Evolutionary conservation across 1,140 invertebrate species (phyloP), one percentile per base, ranked within the genome.

Genomic region (Lineus longissimus): DNA sequence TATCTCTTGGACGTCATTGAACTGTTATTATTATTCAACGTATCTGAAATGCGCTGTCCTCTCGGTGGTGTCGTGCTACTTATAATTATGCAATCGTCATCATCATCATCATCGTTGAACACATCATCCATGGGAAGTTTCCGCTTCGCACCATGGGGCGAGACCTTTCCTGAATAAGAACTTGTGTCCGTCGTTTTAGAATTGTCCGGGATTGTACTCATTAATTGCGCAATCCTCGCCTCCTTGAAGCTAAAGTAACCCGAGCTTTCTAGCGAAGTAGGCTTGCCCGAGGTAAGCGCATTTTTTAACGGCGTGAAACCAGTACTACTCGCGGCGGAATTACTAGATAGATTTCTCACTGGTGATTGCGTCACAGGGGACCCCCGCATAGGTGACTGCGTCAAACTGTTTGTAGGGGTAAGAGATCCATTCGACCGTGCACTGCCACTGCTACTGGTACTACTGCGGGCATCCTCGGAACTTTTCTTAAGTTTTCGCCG

Each of bases 401-500:
- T 54, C 27, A 59, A 22, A 25, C 69, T 62, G 31, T 65, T 65
- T 27, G 70, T 67, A 40, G 64, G 63, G 2, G 57, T 51, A 9
- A 51, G 47, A 19, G 47, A 51, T 11, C 22, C 33, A 17, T 43
- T 23, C 45, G 54, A 59, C 27, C 57, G 30, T 19, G 33, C 19
- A 43, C 54, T 47, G n/a, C 63, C 61, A 63, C 73, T 76, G 63
- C 78, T 76, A 33, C 73, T 72, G 13, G 75, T 76, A 59, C 68
- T 72, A 33, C 75, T 66, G 29, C 66, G 70, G 45, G 78, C 75
- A 4, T 64, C 63, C 2, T 74, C 74, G 59, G 69, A 74, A 17
- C 65, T 69, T 23, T 65, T 64, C 69, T 89, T 89, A 62, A 86
- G 74, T 70, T 88, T 86, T 9, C 89, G 79, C 29, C 89, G 80